Conservation (phyloP, 92 coral and sea anemone genomes). For the Epizoanthus rinbou region DNA sequence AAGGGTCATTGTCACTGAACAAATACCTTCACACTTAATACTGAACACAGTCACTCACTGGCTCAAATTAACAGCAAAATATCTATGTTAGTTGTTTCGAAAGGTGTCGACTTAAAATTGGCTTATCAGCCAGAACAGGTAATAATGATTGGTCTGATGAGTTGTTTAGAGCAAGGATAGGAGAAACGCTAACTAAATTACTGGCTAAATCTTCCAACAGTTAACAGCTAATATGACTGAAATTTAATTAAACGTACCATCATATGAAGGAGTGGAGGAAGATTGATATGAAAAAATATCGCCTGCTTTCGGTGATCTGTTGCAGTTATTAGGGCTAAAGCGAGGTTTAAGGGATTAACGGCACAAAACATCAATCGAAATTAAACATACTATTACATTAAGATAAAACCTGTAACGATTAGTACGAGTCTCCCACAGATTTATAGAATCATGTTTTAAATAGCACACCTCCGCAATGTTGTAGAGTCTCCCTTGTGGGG, state of each 20-base stretch:
- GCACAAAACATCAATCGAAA: background rate
- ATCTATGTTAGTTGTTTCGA: background rate
- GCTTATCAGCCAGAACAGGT: background rate
- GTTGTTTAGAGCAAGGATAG: background rate
- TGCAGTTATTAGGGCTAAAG: background rate
- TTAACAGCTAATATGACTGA: background rate
- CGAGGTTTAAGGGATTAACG: background rate
- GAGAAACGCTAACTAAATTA: background rate
- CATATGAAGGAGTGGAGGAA: background rate
- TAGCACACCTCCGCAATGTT: too few relatives aligned
- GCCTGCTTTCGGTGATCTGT: constrained; percentile 1
- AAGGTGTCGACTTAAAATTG: background rate
- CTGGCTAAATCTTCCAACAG: background rate
- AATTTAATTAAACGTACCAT: background rate
- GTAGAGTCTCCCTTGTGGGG: too few relatives aligned
- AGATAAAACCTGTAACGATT: background rate
- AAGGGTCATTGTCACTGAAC: constrained; percentile 4
- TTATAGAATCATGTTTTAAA: background rate
- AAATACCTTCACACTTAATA: background rate
- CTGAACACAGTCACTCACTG: background rate
- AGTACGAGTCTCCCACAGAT: background rate
- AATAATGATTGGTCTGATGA: background rate
- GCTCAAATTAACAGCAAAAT: background rate
- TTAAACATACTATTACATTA: background rate
- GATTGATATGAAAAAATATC: background rate